Percentiles rank a stretch among this genome's conserved stretches.
phyloP scores from a whole-genome alignment of 1,140 invertebrate species.

The Drosophila neocordata region DNA sequence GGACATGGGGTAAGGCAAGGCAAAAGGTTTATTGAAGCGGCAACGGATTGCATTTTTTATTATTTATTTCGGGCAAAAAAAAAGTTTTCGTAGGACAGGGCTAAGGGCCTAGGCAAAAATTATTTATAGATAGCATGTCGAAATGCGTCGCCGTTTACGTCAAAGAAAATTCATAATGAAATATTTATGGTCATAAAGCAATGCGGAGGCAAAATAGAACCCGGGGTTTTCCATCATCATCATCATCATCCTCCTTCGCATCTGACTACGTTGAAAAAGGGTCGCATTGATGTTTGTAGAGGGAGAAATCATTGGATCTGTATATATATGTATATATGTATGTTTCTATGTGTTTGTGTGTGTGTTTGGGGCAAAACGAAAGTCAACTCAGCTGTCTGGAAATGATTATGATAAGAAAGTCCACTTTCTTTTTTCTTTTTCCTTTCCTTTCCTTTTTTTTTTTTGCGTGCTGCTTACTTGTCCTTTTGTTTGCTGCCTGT shows the following conservation, averaged over 20 bases:
- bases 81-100: constrained; percentile 35
- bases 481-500: constrained; percentile 39
- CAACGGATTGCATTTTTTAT: constrained; percentile 79
- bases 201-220: constrained; percentile 61
- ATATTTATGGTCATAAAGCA: constrained; percentile 80
- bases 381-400: constrained; percentile 74
- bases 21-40: constrained; percentile 66
- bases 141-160: constrained; percentile 52
- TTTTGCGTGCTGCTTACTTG: neutral
- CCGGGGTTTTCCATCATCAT: constrained; percentile 39
- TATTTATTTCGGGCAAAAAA: constrained; percentile 64
- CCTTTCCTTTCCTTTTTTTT: neutral
- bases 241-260: constrained; percentile 32
- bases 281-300: constrained; percentile 38
- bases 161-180: constrained; percentile 76
- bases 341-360: constrained; percentile 32
- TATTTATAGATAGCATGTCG: constrained; percentile 64
- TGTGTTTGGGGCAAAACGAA: constrained; percentile 43
- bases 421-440: constrained; percentile 26
- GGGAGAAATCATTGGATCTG: constrained; percentile 12
- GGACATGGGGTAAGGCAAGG: neutral
- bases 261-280: constrained; percentile 49
- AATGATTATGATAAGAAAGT: constrained; percentile 76
- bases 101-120: constrained; percentile 36
- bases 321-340: constrained; percentile 2